Evolutionary conservation across 1,140 invertebrate species (phyloP).

Genomic region (Sipha flava): DNA sequence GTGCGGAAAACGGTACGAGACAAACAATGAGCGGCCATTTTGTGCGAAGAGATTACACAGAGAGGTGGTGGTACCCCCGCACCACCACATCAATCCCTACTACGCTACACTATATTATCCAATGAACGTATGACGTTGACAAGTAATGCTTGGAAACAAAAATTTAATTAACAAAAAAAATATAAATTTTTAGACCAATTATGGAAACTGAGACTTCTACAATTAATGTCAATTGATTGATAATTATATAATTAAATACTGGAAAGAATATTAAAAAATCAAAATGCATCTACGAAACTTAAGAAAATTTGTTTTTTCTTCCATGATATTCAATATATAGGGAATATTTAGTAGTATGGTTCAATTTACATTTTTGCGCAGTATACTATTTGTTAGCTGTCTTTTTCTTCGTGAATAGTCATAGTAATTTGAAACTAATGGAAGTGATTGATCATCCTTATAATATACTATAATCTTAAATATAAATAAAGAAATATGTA

Average conservation of each 20-base stretch:
- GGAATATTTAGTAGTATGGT: not conserved
- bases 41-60: not conserved
- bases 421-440: not conserved
- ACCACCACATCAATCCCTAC: not conserved
- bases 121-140: constrained; percentile 1
- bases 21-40: constrained; percentile 32
- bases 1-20: constrained; percentile 22
- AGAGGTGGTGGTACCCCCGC: constrained; percentile 15
- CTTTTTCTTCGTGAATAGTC: not conserved
- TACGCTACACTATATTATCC: not conserved
- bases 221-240: no score
- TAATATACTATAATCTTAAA: no score
- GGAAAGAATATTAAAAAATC: no score
- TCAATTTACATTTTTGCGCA: constrained; percentile 2
- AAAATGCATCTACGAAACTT: no score
- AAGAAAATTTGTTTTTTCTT: not conserved
- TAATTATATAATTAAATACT: no score
- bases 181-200: not conserved
- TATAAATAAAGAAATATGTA: no score
- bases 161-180: not conserved
- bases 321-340: constrained; percentile 1
- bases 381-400: not conserved
- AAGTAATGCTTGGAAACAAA: not conserved
- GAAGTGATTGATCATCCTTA: no score
- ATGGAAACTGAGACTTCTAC: not conserved